These are phyloP conservation scores for Xestia ashworthii DNA, from an alignment of 2,888 invertebrate species.

Conservation along the genomic window DNA sequence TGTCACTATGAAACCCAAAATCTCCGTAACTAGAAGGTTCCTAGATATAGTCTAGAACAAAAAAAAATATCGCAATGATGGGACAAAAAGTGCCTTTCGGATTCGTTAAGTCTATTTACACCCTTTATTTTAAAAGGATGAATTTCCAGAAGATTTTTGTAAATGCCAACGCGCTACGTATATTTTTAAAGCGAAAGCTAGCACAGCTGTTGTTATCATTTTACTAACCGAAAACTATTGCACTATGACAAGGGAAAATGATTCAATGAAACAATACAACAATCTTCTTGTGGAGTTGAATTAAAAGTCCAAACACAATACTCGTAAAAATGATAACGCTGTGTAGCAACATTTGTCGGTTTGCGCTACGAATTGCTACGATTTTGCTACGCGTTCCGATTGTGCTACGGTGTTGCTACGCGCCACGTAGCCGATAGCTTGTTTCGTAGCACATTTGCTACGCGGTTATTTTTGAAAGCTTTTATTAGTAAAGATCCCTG, in stretches of 20 bases:
- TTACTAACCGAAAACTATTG: not conserved
- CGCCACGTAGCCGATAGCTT: slow-evolving; percentile 42
- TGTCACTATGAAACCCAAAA: no score
- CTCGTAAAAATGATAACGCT: slow-evolving; percentile 28
- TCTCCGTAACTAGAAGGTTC: no score
- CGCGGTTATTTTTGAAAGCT: slow-evolving; percentile 33
- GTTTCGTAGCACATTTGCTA: slow-evolving; percentile 42
- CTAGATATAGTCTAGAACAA: no score
- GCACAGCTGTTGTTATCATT: not conserved
- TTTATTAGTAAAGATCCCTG: not conserved
- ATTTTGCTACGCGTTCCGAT: slow-evolving; percentile 36
- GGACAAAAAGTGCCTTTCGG: no score
- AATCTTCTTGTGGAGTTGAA: slow-evolving; percentile 11
- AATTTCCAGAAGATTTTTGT: not conserved
- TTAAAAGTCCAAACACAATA: slow-evolving; percentile 31
- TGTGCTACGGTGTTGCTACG: slow-evolving; percentile 38
- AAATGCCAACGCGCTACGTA: not conserved
- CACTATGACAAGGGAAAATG: not conserved
- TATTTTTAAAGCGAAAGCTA: not conserved
- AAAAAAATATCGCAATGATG: no score
- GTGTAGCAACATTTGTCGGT: slow-evolving; percentile 57
- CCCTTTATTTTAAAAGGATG: not conserved
- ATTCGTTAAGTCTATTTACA: no score
- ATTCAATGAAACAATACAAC: not conserved
- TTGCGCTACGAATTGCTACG: slow-evolving; percentile 5